phyloP scores from a whole-genome alignment of 2,113 vertebrate species.

The Toxostoma redivivum region DNA sequence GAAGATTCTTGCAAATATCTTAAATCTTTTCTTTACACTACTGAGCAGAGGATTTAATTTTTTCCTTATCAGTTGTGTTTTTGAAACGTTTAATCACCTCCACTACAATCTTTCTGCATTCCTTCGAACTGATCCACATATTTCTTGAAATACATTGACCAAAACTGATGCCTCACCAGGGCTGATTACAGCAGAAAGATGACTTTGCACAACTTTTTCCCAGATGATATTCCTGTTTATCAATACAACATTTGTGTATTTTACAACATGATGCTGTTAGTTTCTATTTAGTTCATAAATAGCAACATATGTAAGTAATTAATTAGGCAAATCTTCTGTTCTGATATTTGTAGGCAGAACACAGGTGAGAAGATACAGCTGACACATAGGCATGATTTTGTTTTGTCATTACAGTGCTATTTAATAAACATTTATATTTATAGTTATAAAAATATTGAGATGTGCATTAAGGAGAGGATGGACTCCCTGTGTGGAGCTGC shows the following conservation, averaged over 20 bases:
- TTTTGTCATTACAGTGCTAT: neutral
- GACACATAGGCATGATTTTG: accelerated
- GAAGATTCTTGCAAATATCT: neutral
- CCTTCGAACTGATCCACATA: neutral
- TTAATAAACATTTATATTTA: neutral
- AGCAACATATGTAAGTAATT: neutral
- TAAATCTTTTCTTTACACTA: neutral
- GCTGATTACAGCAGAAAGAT: neutral
- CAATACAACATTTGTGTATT: neutral
- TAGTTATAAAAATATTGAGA: neutral
- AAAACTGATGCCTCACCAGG: neutral
- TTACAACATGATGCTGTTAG: neutral
- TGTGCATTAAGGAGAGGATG: neutral
- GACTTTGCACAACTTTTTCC: neutral
- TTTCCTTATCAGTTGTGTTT: neutral
- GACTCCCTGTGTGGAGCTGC: neutral
- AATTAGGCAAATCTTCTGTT: neutral
- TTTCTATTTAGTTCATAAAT: neutral
- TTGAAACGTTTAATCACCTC: neutral
- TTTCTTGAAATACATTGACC: neutral
- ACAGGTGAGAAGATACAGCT: neutral
- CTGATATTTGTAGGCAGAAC: neutral
- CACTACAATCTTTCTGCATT: neutral
- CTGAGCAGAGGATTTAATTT: neutral
- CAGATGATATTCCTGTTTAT: neutral